These are phyloP conservation scores for Drosophila burlai DNA, from an alignment of 1,140 invertebrate species.

Conservation along the genomic window DNA sequence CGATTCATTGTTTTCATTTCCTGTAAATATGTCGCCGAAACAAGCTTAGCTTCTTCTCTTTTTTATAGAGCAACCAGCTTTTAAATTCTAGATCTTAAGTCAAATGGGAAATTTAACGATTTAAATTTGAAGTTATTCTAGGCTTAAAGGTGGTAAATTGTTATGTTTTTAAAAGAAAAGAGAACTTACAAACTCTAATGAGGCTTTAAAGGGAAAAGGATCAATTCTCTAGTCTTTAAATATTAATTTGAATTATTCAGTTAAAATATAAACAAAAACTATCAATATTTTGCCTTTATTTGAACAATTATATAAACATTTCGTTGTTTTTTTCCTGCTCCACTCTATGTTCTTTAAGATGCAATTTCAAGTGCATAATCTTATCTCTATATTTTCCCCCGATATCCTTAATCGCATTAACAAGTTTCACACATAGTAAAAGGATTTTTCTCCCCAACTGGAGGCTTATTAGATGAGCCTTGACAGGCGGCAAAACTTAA, in stretches of 20 bases:
- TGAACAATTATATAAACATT: not conserved
- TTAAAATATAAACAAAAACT: too few relatives aligned
- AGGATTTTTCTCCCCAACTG: not conserved
- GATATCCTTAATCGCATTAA: conserved; percentile 23
- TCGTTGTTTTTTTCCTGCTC: too few relatives aligned
- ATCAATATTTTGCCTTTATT: not conserved
- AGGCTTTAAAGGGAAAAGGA: too few relatives aligned
- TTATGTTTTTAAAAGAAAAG: too few relatives aligned
- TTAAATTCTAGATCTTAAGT: not conserved
- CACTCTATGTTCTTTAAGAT: too few relatives aligned
- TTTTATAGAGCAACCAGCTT: too few relatives aligned
- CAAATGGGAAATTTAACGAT: not conserved
- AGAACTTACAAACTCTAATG: too few relatives aligned
- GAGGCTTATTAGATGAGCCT: conserved; percentile 21
- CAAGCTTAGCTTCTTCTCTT: conserved; percentile 9
- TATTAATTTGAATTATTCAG: too few relatives aligned
- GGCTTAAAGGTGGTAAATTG: too few relatives aligned
- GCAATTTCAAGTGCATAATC: not conserved
- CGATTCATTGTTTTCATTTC: conserved; percentile 16
- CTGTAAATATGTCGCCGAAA: conserved; percentile 23
- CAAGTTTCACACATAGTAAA: conserved; percentile 12
- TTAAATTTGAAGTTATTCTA: not conserved
- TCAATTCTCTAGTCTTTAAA: too few relatives aligned
- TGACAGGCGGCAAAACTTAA: conserved; percentile 44
- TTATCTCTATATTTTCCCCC: not conserved